Base-by-base conservation (phyloP, 2,888 invertebrate species). In the Pterobdella sp. region DNA sequence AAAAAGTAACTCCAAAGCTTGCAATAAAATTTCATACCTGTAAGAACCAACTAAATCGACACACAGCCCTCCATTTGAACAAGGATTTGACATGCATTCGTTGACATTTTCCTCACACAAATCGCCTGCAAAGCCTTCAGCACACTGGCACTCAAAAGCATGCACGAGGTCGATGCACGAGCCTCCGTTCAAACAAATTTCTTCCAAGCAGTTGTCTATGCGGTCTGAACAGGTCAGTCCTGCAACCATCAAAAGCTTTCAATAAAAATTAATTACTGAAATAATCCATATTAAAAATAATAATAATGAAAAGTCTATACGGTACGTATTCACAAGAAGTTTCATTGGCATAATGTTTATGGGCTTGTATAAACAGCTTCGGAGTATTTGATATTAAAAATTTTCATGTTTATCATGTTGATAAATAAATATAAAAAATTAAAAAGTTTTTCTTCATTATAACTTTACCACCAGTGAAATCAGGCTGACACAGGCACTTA, bases 401-500 rank as follows among this genome's bases (percentile, higher is more conserved):
- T n/a, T n/a, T n/a, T n/a, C n/a, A n/a, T n/a, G n/a, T n/a, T n/a
- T n/a, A n/a, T n/a, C n/a, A n/a, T n/a, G n/a, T n/a, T n/a, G n/a
- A n/a, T n/a, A n/a, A n/a, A n/a, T n/a, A n/a, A n/a, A n/a, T n/a
- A n/a, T n/a, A n/a, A n/a, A n/a, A n/a, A n/a, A n/a, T n/a, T n/a
- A n/a, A n/a, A n/a, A n/a, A n/a, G n/a, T n/a, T n/a, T n/a, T n/a
- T n/a, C n/a, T n/a, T n/a, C n/a, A 34, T 10, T 32, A 32, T 67
- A 14, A 34, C 10, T 26, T 10, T 29, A 64, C 14, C 26, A 49
- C 78, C 78, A n/a, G 75, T 74, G 73, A 64, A 79, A 49, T 76
- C 79, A 0, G 77, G 72, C 0, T 77, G 66, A 82, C 94, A 94
- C 10, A 87, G 84, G 82, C 94, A 94, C 79, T 89, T 88, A 82